These are phyloP conservation scores for Myotis davidii DNA, from an alignment of 2,113 vertebrate species.

Conservation along the genomic window DNA sequence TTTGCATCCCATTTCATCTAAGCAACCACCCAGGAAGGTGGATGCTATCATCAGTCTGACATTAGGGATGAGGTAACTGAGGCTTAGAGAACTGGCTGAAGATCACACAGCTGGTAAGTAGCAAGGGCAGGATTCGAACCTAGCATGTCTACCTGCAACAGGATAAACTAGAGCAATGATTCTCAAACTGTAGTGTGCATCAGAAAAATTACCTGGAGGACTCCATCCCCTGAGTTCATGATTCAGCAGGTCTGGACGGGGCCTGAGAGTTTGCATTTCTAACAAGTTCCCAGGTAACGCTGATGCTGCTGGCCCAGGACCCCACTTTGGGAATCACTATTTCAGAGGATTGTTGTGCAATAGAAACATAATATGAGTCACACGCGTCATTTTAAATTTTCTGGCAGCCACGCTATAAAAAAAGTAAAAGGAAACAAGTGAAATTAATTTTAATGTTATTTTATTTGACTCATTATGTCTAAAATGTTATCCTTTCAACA, in stretches of 20 bases:
- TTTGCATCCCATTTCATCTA: background rate
- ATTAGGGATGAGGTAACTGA: background rate
- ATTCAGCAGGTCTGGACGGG: background rate
- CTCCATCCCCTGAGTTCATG: background rate
- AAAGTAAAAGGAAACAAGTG: background rate
- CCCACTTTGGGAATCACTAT: background rate
- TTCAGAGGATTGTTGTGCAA: background rate
- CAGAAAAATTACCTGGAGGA: background rate
- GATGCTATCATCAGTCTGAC: background rate
- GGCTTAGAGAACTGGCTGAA: background rate
- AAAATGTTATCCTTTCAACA: background rate
- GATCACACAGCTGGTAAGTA: background rate
- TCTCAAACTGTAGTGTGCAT: background rate
- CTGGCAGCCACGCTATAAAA: background rate
- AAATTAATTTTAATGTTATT: slow-evolving; percentile 6
- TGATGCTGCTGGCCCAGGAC: background rate
- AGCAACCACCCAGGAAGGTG: background rate
- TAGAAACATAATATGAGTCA: background rate
- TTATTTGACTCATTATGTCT: background rate
- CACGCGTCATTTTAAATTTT: background rate
- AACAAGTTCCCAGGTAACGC: background rate
- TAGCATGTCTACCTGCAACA: background rate
- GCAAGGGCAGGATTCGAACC: background rate
- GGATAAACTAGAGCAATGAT: background rate
- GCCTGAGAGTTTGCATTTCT: background rate